A percentile compares a stretch with the other conserved stretches of the same genome.
Conservation (phyloP, 1,140 invertebrate species). For the Lethrus apterus region DNA sequence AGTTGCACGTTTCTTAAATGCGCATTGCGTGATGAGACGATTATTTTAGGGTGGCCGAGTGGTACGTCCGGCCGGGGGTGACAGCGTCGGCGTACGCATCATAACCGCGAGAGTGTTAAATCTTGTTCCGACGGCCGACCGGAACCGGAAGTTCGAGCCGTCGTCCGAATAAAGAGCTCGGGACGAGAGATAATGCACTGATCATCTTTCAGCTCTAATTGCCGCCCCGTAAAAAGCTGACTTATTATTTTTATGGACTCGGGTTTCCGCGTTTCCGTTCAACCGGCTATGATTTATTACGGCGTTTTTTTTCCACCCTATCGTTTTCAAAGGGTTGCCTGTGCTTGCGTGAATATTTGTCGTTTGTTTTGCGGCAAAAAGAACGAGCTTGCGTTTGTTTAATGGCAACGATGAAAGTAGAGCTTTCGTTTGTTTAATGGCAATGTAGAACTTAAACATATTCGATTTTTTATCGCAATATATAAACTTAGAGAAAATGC, state of each 20-base stretch:
- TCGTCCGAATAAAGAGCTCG: conserved; percentile 36
- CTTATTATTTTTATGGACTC: conserved; percentile 22
- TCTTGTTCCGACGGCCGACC: conserved; percentile 38
- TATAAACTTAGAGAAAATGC: no score
- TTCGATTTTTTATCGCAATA: no score
- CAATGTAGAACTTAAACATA: no score
- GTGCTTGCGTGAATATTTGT: background rate
- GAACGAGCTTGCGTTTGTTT: no score
- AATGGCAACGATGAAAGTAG: no score
- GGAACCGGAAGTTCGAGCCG: conserved; percentile 38
- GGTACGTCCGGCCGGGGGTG: background rate
- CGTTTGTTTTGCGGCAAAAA: no score
- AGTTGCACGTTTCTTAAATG: no score
- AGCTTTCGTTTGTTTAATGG: no score
- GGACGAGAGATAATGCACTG: conserved; percentile 19
- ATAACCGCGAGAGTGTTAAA: conserved; percentile 37
- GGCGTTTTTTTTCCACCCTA: background rate
- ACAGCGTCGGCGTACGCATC: conserved; percentile 19
- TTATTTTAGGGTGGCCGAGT: no score
- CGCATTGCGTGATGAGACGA: no score
- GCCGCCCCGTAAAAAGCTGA: conserved; percentile 19
- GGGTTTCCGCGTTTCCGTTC: conserved; percentile 25
- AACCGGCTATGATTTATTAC: conserved; percentile 23
- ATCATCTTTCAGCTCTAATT: conserved; percentile 36
- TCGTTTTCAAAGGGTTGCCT: background rate